A percentile compares a stretch with the other conserved stretches of the same genome.
Evolutionary conservation across 2,113 vertebrate genomes (phyloP).

Genomic region (Carassius carassius): DNA sequence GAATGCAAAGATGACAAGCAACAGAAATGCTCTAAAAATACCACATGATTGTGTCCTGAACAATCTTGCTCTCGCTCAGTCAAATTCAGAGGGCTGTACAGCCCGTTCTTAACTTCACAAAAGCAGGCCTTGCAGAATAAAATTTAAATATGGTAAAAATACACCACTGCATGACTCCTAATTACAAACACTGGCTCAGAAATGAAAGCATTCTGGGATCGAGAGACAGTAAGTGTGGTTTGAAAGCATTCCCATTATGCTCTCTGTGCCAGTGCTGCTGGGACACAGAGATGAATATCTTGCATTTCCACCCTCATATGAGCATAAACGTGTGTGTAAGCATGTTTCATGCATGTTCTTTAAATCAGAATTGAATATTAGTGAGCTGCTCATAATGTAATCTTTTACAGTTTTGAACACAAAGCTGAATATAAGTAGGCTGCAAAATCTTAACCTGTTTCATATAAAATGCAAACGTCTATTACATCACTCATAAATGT

Average conservation of each 20-base stretch:
- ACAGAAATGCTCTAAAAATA: slow-evolving; percentile 55
- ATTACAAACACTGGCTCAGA: slow-evolving; percentile 1
- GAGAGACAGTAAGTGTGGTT: neutral
- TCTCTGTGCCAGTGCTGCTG: slow-evolving; percentile 20
- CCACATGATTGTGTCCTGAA: slow-evolving; percentile 27
- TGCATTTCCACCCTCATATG: neutral
- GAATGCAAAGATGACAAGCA: slow-evolving; percentile 36
- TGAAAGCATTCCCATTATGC: slow-evolving; percentile 8
- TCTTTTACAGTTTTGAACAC: neutral
- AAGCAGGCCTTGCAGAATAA: neutral
- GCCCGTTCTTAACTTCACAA: neutral
- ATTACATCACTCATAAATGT: too few relatives aligned
- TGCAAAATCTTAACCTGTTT: neutral
- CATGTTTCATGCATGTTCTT: neutral
- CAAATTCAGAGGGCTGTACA: slow-evolving; percentile 6
- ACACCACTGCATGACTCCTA: neutral
- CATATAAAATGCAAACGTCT: neutral
- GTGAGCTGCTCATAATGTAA: neutral
- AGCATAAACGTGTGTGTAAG: neutral
- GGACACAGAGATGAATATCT: neutral
- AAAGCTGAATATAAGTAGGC: neutral
- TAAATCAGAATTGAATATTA: neutral
- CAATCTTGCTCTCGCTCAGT: slow-evolving; percentile 33
- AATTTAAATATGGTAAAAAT: neutral
- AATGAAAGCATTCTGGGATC: neutral